Evolutionary conservation across 2,797 vertebrate species (phyloP), one percentile per base, ranked within the genome.

Genomic region (Phrynocephalus forsythii): DNA sequence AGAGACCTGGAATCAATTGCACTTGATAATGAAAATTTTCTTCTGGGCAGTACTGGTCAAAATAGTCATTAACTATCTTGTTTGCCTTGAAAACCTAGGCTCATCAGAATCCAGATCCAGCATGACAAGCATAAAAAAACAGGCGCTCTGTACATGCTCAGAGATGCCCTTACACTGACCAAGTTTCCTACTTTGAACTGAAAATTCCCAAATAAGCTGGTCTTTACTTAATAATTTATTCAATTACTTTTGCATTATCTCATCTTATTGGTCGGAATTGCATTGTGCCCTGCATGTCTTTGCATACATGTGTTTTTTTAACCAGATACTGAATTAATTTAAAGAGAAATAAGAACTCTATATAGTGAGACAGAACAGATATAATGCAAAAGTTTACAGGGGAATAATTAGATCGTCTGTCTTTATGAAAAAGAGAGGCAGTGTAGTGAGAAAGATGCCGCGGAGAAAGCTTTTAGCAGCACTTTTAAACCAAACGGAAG

Each of bases 341-440:
- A 44, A 8, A 69, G 48, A 18, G 5, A 15, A n/a, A n/a, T 2
- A 15, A 7, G 66, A 87, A 22, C 16, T 3, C 69, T 18, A 38
- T 7, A 69, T 5, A 44, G 38, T 33, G 24, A 52, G 28, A n/a
- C 68, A 38, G 3, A 22, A 20, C 1, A 33, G 28, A 15, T 73
- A 73, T 66, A 84, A 63, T 52, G 44, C 20, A 83, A 83, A 60
- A 72, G 48, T 72, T 86, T 81, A 81, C 15, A 9, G 28, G 22
- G 16, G 6, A 80, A 82, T 18, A 63, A 82, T 33, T 67, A 82
- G 24, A 20, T 15, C 68, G 9, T 18, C 56, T 24, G 5, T 24
- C 20, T 50, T 26, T 38, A 81, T 52, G 38, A n/a, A 28, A 80
- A 67, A 56, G 22, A 52, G 26, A 11, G 10, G 9, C 85, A 11